Percentiles rank a stretch among this genome's conserved stretches.
phyloP scores from a whole-genome alignment of 1,140 invertebrate genomes.

The Propsilocerus akamusi region DNA sequence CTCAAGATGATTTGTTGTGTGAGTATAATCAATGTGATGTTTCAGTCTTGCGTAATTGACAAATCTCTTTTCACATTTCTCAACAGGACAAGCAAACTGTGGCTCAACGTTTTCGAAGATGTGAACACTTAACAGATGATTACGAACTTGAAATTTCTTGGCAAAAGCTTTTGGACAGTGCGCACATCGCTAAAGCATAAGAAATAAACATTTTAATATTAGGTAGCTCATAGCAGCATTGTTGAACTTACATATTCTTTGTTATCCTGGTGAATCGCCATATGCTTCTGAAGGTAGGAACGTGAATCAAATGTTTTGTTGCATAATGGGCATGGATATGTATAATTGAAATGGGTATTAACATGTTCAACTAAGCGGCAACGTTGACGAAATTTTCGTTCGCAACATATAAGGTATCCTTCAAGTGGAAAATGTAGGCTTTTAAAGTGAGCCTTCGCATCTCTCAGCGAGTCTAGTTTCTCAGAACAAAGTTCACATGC shows the following conservation, averaged over 20 bases:
- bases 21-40: neutral
- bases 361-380: neutral
- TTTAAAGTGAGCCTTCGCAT: neutral
- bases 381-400: neutral
- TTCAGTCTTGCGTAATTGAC: neutral
- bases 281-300: neutral
- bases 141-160: slow-evolving; percentile 12
- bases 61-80: neutral
- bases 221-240: neutral
- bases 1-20: slow-evolving; percentile 4
- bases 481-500: neutral
- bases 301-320: neutral
- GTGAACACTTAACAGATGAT: neutral
- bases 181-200: slow-evolving; percentile 14
- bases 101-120: slow-evolving; percentile 7
- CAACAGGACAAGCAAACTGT: slow-evolving; percentile 5
- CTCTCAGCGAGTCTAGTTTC: neutral
- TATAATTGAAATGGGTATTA: neutral
- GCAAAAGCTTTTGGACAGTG: slow-evolving; percentile 15
- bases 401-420: neutral
- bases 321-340: neutral
- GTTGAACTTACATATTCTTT: neutral
- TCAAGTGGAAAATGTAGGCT: neutral
- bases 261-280: neutral
- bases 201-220: neutral